Evolutionary conservation across 2,888 invertebrate genomes (phyloP).

Genomic region (Lithophane leautieri): DNA sequence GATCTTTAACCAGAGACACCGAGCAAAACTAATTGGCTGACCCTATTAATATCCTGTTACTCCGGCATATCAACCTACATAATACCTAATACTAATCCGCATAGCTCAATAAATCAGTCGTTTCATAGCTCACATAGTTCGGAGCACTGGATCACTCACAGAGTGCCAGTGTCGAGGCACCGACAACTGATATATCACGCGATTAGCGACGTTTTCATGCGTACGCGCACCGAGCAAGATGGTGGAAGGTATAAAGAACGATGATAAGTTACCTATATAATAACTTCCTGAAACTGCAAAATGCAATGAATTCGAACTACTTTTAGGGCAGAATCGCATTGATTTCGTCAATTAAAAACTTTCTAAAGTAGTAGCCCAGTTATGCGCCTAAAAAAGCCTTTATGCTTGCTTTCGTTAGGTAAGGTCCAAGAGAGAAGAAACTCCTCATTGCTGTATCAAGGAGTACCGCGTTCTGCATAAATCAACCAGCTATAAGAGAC

Average conservation of each 20-base stretch:
- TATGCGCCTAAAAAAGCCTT: too few species aligned
- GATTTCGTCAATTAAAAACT: background rate
- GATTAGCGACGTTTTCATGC: slow-evolving; percentile 70
- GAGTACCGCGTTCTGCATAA: background rate
- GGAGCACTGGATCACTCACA: slow-evolving; percentile 72
- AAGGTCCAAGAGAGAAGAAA: background rate
- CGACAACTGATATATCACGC: slow-evolving; percentile 74
- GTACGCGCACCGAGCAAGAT: slow-evolving; percentile 43
- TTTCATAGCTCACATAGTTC: slow-evolving; percentile 58
- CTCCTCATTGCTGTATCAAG: background rate
- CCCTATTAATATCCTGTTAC: slow-evolving; percentile 10
- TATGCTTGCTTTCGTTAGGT: too few species aligned
- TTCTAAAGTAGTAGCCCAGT: background rate
- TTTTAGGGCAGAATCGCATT: background rate
- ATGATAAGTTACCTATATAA: background rate
- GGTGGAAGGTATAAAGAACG: background rate
- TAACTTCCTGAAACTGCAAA: too few species aligned
- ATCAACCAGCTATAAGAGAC: background rate
- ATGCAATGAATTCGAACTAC: background rate
- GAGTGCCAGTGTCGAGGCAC: slow-evolving; percentile 73
- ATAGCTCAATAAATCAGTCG: slow-evolving; percentile 65
- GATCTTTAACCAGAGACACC: background rate
- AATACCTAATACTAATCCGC: slow-evolving; percentile 32
- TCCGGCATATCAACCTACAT: slow-evolving; percentile 28
- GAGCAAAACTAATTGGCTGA: slow-evolving; percentile 10